Conservation (phyloP, 2,113 vertebrate species). For the Nerophis ophidion region DNA sequence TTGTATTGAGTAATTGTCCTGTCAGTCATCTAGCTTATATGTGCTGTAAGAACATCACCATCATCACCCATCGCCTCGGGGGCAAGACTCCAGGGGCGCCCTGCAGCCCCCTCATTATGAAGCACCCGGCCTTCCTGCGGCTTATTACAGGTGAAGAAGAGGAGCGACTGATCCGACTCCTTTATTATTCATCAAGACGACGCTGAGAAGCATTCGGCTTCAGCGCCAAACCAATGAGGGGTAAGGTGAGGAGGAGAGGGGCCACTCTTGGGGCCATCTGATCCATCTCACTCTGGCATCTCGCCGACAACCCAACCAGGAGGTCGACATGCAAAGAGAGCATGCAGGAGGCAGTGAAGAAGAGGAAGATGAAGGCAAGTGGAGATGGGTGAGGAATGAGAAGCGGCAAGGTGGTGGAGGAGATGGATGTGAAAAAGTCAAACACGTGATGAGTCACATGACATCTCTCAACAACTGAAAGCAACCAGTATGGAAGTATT, state of each 20-base stretch:
- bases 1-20: too few relatives aligned
- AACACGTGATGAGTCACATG: too few relatives aligned
- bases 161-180: slow-evolving; percentile 30
- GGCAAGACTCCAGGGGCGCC: slow-evolving; percentile 12
- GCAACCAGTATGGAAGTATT: too few relatives aligned
- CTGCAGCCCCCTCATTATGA: slow-evolving; percentile 10
- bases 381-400: slow-evolving; percentile 3
- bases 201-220: slow-evolving; percentile 28
- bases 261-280: slow-evolving; percentile 13
- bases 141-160: slow-evolving; percentile 43
- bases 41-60: too few relatives aligned
- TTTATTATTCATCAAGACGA: slow-evolving; percentile 46
- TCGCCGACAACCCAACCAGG: slow-evolving; percentile 23
- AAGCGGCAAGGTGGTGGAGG: not conserved
- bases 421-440: not conserved
- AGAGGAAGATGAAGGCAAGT: slow-evolving; percentile 6
- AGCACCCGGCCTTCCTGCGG: too few relatives aligned
- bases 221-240: slow-evolving; percentile 9
- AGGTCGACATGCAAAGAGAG: slow-evolving; percentile 34
- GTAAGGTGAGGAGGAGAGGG: not conserved
- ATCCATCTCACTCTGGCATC: slow-evolving; percentile 19
- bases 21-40: too few relatives aligned
- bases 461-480: too few relatives aligned
- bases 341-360: not conserved
- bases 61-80: too few relatives aligned